Evolutionary conservation across 1,140 invertebrate genomes (phyloP).

Genomic region (Drosophila subobscura): DNA sequence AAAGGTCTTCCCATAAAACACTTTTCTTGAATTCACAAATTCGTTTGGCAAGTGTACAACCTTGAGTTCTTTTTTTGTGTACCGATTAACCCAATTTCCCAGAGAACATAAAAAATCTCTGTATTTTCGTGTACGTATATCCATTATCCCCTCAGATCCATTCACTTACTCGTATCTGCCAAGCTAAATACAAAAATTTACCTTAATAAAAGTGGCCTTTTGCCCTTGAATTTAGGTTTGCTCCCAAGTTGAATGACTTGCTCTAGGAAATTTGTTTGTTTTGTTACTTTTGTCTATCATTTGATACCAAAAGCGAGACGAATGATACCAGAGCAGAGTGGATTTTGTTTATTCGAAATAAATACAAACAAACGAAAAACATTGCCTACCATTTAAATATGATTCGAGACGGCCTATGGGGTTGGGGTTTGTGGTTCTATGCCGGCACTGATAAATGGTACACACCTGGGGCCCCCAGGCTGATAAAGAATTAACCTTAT

Average conservation of each 20-base stretch:
- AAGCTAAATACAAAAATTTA: neutral
- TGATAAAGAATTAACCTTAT: slow-evolving; percentile 65
- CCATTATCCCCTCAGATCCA: neutral
- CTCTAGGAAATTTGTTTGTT: slow-evolving; percentile 22
- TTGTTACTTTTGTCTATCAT: slow-evolving; percentile 39
- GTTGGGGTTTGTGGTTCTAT: neutral
- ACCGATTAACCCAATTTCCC: too few species aligned
- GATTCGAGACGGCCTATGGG: slow-evolving; percentile 2
- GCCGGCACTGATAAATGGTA: slow-evolving; percentile 55
- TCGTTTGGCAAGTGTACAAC: neutral
- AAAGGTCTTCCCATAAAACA: too few species aligned
- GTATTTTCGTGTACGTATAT: too few species aligned
- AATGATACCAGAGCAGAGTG: slow-evolving; percentile 3
- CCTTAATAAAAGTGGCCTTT: slow-evolving; percentile 24
- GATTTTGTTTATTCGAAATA: slow-evolving; percentile 30
- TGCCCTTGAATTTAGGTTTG: slow-evolving; percentile 31
- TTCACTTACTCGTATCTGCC: neutral
- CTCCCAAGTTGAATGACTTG: slow-evolving; percentile 48
- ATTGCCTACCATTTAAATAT: slow-evolving; percentile 19
- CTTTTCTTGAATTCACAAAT: neutral
- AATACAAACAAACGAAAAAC: slow-evolving; percentile 37
- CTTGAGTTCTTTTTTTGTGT: too few species aligned
- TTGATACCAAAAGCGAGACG: slow-evolving; percentile 27
- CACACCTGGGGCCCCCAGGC: slow-evolving; percentile 52
- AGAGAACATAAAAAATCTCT: too few species aligned